Percentiles rank a stretch among this genome's conserved stretches.
Conservation (phyloP, 1,140 invertebrate genomes). For the Melipona quadrifasciata region DNA sequence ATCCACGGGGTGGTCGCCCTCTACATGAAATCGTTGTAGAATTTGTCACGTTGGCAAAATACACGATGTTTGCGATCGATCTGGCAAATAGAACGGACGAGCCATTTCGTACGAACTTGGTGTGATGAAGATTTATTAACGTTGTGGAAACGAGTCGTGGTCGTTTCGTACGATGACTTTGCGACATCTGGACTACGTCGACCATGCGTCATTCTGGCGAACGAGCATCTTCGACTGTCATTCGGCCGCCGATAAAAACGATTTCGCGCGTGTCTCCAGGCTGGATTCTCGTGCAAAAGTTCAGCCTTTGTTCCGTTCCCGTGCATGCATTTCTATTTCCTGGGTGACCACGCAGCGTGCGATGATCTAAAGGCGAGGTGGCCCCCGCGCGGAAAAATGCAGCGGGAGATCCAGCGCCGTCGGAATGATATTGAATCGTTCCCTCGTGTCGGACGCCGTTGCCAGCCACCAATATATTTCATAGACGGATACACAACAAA, state of each 20-base stretch:
- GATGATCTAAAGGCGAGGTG: constrained; percentile 33
- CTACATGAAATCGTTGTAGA: background rate
- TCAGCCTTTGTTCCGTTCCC: constrained; percentile 30
- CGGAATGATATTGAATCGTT: constrained; percentile 67
- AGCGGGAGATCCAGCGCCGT: constrained; percentile 36
- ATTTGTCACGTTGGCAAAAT: background rate
- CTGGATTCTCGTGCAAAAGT: constrained; percentile 10
- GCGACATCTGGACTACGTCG: background rate
- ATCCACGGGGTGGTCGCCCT: background rate
- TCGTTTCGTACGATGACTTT: background rate
- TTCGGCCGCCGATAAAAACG: constrained; percentile 1
- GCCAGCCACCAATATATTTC: constrained; percentile 61
- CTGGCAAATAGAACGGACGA: background rate
- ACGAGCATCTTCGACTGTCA: background rate
- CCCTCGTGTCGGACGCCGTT: constrained; percentile 56
- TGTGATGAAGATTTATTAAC: background rate
- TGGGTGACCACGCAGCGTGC: background rate
- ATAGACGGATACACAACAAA: constrained; percentile 66
- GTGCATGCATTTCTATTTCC: constrained; percentile 33
- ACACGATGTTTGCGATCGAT: background rate
- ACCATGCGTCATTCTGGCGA: background rate
- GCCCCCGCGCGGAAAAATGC: constrained; percentile 44
- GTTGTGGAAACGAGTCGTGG: background rate
- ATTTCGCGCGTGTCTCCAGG: constrained; percentile 13
- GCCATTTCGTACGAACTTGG: background rate